Conservation (phyloP, 2,888 invertebrate genomes). For the Troides aeacus region DNA sequence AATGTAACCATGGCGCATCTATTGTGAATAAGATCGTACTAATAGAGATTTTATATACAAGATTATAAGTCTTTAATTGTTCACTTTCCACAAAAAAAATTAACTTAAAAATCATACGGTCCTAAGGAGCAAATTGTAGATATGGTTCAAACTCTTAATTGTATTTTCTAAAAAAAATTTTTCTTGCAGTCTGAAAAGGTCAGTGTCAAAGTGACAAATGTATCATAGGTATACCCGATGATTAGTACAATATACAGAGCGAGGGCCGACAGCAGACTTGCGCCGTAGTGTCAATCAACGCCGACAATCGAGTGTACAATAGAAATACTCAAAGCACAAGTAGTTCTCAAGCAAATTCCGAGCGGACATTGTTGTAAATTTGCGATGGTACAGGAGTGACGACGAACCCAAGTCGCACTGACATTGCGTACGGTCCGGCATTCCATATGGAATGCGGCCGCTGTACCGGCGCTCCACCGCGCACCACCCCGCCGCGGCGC, state of each 20-base stretch:
- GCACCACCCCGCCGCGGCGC: conserved; percentile 47
- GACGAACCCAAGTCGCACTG: conserved; percentile 66
- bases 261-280: conserved; percentile 43
- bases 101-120: not conserved
- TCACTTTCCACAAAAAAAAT: too few species aligned
- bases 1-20: too few species aligned
- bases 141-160: not conserved
- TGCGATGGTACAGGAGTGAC: conserved; percentile 45
- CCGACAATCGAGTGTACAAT: conserved; percentile 35
- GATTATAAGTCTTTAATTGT: too few species aligned
- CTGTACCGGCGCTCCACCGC: conserved; percentile 53
- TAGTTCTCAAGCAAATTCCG: conserved; percentile 31
- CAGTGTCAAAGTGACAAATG: conserved; percentile 1
- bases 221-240: conserved; percentile 31
- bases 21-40: too few species aligned
- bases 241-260: conserved; percentile 33
- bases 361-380: conserved; percentile 40
- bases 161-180: not conserved
- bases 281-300: conserved; percentile 49
- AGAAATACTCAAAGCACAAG: conserved; percentile 33
- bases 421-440: conserved; percentile 78
- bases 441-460: conserved; percentile 79
- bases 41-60: too few species aligned
- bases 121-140: not conserved
- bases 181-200: not conserved